phyloP scores from a whole-genome alignment of 2,888 invertebrate species.

The Graphium colonna region DNA sequence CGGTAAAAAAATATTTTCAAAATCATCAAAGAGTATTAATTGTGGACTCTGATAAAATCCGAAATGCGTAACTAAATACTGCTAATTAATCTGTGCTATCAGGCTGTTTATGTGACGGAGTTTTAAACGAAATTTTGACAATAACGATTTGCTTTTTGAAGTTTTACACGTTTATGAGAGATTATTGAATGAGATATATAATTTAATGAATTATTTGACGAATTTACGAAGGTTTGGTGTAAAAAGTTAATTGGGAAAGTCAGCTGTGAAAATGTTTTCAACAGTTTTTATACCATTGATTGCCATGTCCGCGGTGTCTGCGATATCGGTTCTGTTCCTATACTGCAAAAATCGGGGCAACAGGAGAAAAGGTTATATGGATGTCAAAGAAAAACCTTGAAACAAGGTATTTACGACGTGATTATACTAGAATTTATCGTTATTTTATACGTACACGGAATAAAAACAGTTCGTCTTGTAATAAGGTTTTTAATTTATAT shows the following conservation, averaged over 20 bases:
- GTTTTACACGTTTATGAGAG: background rate
- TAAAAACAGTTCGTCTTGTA: conserved; percentile 44
- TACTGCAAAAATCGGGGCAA: conserved; percentile 56
- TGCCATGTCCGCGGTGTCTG: conserved; percentile 62
- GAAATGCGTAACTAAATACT: background rate
- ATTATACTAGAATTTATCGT: conserved; percentile 7
- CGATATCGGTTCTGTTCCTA: conserved; percentile 55
- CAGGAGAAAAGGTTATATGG: conserved; percentile 61
- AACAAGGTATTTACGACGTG: conserved; percentile 11
- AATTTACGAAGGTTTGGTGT: too few species aligned
- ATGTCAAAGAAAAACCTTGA: conserved; percentile 60
- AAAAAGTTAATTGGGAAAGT: too few species aligned
- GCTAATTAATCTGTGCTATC: background rate
- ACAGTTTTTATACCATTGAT: conserved; percentile 54
- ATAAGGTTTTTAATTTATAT: conserved; percentile 65
- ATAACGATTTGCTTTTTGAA: background rate
- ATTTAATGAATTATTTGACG: background rate
- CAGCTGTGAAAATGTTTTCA: conserved; percentile 36
- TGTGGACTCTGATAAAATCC: too few species aligned
- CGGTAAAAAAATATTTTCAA: too few species aligned
- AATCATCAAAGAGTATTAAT: too few species aligned
- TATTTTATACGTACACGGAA: conserved; percentile 29
- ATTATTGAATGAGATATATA: background rate
- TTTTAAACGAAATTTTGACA: background rate
- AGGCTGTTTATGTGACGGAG: background rate